phyloP scores from a whole-genome alignment of 2,113 vertebrate species.

The Zosterops pallidus region DNA sequence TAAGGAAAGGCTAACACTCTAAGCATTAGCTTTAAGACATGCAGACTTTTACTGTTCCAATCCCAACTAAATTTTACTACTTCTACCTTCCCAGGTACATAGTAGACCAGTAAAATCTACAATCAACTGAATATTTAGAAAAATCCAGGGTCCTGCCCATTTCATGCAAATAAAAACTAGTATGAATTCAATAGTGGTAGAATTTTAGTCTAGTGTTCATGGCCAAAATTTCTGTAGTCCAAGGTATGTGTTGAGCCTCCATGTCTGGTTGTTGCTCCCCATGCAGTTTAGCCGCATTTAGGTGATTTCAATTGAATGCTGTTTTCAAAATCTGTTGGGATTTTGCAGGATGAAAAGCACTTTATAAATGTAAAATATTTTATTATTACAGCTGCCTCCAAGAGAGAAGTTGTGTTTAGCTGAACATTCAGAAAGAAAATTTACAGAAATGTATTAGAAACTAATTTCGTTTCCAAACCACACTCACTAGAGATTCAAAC shows the following conservation, averaged over 20 bases:
- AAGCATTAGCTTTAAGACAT: neutral
- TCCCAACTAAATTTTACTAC: neutral
- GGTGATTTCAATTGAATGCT: neutral
- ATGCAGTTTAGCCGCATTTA: neutral
- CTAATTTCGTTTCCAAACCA: slow-evolving; percentile 48
- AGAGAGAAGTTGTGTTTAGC: slow-evolving; percentile 12
- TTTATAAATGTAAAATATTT: slow-evolving; percentile 25
- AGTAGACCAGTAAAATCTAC: neutral
- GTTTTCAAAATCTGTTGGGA: slow-evolving; percentile 6
- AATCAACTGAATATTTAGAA: neutral
- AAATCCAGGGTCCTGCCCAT: neutral
- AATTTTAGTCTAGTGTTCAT: neutral
- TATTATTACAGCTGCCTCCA: slow-evolving; percentile 51
- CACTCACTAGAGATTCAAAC: slow-evolving; percentile 12
- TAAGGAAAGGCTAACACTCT: neutral
- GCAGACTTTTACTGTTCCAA: neutral
- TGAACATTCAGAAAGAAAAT: slow-evolving; percentile 8
- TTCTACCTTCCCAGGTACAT: neutral
- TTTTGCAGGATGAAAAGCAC: slow-evolving; percentile 27
- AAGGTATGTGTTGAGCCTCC: neutral
- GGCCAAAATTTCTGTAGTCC: neutral
- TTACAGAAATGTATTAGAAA: slow-evolving; percentile 52
- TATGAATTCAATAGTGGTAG: neutral
- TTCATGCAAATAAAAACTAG: neutral
- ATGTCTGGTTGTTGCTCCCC: neutral